Conservation (phyloP, 1,140 invertebrate species). For the Eupristina koningsbergeri region DNA sequence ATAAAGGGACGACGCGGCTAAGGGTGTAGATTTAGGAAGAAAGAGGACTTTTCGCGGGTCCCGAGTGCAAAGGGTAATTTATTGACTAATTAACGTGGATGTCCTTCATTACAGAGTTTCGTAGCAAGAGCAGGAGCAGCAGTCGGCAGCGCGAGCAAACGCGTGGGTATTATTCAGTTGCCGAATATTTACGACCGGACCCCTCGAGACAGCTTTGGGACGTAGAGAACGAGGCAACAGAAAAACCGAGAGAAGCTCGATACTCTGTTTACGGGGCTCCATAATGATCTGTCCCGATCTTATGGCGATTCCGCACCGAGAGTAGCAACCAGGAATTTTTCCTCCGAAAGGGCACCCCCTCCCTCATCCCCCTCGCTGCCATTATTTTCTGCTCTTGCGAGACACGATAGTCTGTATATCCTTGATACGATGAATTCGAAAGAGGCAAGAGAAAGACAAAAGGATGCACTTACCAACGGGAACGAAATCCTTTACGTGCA, state of each 20-base stretch:
- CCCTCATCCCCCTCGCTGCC: neutral
- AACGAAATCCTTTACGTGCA: neutral
- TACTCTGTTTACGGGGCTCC: conserved; percentile 55
- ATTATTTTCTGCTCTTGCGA: neutral
- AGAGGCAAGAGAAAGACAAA: conserved; percentile 31
- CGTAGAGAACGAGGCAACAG: conserved; percentile 25
- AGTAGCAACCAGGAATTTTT: conserved; percentile 56
- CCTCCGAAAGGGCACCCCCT: conserved; percentile 25
- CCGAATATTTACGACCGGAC: conserved; percentile 71
- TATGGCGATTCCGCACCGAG: conserved; percentile 61
- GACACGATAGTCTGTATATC: neutral
- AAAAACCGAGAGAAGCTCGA: conserved; percentile 3
- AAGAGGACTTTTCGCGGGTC: conserved; percentile 55
- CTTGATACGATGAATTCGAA: conserved; percentile 24
- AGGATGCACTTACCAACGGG: neutral
- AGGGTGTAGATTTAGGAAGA: conserved; percentile 27
- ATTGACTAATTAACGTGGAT: conserved; percentile 73
- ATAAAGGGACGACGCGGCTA: neutral
- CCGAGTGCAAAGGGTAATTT: conserved; percentile 72
- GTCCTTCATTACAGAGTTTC: conserved; percentile 71
- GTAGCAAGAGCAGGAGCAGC: conserved; percentile 60
- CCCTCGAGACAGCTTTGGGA: conserved; percentile 35
- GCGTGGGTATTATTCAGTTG: conserved; percentile 66
- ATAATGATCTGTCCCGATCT: conserved; percentile 69
- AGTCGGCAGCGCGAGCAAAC: conserved; percentile 49